Evolutionary conservation across 2,113 vertebrate genomes (phyloP).

Genomic region (Brachirus orientalis): DNA sequence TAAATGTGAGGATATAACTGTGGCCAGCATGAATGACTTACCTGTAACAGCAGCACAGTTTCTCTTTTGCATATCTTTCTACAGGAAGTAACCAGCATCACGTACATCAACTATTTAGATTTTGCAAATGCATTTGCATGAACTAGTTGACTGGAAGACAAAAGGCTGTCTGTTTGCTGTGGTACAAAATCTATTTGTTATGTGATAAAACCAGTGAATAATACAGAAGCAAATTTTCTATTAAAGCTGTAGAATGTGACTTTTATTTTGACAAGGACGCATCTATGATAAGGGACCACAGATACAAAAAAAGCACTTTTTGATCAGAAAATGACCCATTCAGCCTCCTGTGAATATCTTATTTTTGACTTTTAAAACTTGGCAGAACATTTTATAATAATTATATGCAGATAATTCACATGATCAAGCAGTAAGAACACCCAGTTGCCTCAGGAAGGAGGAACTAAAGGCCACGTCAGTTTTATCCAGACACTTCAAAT

Average conservation of each 20-base stretch:
- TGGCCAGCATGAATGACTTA: conserved; percentile 47
- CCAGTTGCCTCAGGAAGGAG: background rate
- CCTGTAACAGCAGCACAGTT: conserved; percentile 63
- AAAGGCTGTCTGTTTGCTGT: background rate
- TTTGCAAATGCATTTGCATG: conserved; percentile 15
- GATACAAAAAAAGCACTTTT: no score
- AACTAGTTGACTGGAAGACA: background rate
- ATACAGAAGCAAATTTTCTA: background rate
- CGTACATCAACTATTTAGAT: conserved; percentile 18
- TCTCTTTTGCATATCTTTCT: conserved; percentile 53
- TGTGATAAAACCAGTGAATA: no score
- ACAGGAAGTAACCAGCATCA: conserved; percentile 25
- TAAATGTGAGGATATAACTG: conserved; percentile 42
- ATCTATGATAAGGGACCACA: no score
- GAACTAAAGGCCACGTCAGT: background rate
- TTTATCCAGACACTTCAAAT: background rate
- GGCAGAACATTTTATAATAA: no score
- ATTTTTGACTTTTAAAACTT: background rate
- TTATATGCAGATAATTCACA: no score
- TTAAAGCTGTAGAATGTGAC: no score
- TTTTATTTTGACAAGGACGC: no score
- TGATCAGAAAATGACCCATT: no score
- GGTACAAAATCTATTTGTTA: background rate
- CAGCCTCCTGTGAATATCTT: background rate
- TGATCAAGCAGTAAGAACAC: no score